phyloP scores from a whole-genome alignment of 2,888 invertebrate genomes.

The Deroplatys truncata region DNA sequence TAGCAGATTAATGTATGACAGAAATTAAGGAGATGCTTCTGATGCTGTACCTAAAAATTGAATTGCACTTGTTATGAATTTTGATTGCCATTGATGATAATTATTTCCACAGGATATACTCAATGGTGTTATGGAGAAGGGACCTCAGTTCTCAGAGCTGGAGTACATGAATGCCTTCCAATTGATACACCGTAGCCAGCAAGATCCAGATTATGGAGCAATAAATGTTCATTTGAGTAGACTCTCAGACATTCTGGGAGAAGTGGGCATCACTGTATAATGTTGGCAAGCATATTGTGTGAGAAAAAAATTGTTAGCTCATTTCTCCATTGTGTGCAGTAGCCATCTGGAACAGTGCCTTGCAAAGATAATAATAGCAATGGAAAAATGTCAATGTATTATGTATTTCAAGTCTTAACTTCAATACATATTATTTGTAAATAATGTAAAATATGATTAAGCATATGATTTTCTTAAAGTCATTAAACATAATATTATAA shows the following conservation, averaged over 20 bases:
- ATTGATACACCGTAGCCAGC: slow-evolving; percentile 56
- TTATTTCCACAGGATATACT: slow-evolving; percentile 66
- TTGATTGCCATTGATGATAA: background rate
- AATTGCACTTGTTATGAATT: too few relatives aligned
- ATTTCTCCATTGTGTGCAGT: background rate
- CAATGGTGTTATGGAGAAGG: slow-evolving; percentile 76
- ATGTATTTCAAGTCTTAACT: too few relatives aligned
- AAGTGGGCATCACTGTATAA: slow-evolving; percentile 76
- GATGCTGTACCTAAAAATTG: too few relatives aligned
- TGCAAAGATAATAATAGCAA: background rate
- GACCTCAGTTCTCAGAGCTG: slow-evolving; percentile 80
- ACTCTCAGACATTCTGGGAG: slow-evolving; percentile 79
- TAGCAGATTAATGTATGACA: too few relatives aligned
- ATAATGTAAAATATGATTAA: background rate
- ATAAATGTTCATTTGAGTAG: slow-evolving; percentile 64
- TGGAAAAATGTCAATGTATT: too few relatives aligned
- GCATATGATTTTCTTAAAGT: too few relatives aligned
- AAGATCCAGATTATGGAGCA: slow-evolving; percentile 39
- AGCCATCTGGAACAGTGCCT: background rate
- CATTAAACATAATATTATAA: too few relatives aligned
- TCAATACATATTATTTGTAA: background rate
- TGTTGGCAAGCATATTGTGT: background rate
- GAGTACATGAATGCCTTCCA: slow-evolving; percentile 85
- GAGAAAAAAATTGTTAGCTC: background rate
- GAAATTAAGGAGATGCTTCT: too few relatives aligned